Evolutionary conservation across 2,797 vertebrate genomes (phyloP), one percentile per base, ranked within the genome.

Genomic region (Crenuchus spilurus): DNA sequence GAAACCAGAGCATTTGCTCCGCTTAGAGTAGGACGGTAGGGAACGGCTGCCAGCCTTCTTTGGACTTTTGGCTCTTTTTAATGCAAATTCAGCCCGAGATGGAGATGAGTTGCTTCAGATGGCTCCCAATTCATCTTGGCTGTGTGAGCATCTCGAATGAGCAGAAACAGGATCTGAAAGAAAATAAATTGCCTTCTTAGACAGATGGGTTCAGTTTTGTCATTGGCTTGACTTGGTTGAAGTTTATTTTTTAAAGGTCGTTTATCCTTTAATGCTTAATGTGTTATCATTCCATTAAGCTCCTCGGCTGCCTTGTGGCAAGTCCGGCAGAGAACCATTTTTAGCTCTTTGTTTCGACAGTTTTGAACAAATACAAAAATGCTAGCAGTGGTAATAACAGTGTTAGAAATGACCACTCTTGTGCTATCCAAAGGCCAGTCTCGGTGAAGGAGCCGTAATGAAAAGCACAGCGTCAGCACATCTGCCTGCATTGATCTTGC

Each of bases 391-490:
- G 14, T 20, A 54, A n/a, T 11, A n/a, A 9, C 30, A 44, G 42
- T 39, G 16, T 48, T 61, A 30, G 16, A 24, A 70, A 70, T 62
- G 55, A 64, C 57, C 22, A 63, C 58, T 61, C 64, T 31, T 44
- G 31, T 77, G 41, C 60, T 48, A 31, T 33, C 24, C 39, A 8
- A 57, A 70, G 49, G 18, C 61, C 30, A 37, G 44, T 39, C 42
- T 51, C 61, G 28, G 68, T 44, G 67, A 63, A 60, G 63, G 61
- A 71, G 60, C 52, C 4, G 9, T 69, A 70, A 14, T 55, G 57
- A 75, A 22, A 78, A 26, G 1, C 58, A 75, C 70, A 51, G 70
- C 37, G 46, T 86, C 84, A 86, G 86, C 80, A 84, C 73, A 72
- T 77, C 54, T 18, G 16, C 46, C 55, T 46, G 22, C 37, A 74